Evolutionary conservation across 1,140 invertebrate species (phyloP), one percentile per base, ranked within the genome.

Genomic region (Samia ricini): DNA sequence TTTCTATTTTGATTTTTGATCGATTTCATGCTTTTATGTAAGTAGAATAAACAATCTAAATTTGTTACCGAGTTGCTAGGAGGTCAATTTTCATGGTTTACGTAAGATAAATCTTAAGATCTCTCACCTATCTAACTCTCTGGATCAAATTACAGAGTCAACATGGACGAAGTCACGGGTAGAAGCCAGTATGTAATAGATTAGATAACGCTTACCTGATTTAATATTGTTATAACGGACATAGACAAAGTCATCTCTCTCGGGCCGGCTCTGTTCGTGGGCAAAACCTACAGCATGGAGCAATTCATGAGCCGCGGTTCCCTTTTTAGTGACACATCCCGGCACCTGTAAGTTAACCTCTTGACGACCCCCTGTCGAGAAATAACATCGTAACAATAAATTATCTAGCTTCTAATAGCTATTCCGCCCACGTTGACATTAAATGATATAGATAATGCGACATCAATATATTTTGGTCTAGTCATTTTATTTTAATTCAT

Each of bases 271-370:
- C 78, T 98, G 97, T 76, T 98, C 96, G 79, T 98, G 97, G 76
- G 95, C 92, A 83, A 98, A 97, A 0, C 97, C 97, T 19, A 95
- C 73, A 0, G 95, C 94, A 70, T 98, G 97, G 91, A 97, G 95
- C 66, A 98, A 82, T 81, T 98, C 97, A 72, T 98, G 97, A 26
- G 95, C 88, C n/a, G 95, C 91, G 0, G 95, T 96, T 4, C 95
- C 94, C 48, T 95, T 94, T 65, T 94, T 94, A 1, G 91, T 87
- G 0, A 96, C 88, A 74, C 96, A 97, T 1, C 95, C 95, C 0
- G 95, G 94, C 0, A 90, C 87, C 75, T 96, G 94, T 2, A 96
- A 89, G 79, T 96, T 96, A 0, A 96, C 91, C 66, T 95, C 93
- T 79, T 96, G 95, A 12, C 89, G 84, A 18, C 94, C 88, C 26